Percentiles rank a stretch among this genome's conserved stretches.
phyloP scores from a whole-genome alignment of 2,797 vertebrate genomes.

The Lutjanus argentimaculatus region DNA sequence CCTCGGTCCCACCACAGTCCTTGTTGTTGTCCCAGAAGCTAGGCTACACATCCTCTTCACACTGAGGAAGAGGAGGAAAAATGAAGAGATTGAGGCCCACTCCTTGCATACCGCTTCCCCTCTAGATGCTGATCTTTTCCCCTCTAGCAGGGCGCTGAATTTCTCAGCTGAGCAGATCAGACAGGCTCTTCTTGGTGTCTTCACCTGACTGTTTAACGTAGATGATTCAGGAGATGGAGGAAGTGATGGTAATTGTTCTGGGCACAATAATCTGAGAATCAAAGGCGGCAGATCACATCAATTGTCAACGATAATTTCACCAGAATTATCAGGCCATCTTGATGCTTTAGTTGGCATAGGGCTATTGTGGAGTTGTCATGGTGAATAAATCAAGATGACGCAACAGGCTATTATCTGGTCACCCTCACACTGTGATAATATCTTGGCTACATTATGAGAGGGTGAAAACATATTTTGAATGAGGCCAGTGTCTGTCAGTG shows the following conservation, averaged over 20 bases:
- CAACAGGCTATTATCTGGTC: conserved; percentile 8
- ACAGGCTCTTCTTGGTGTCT: conserved; percentile 4
- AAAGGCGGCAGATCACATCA: neutral
- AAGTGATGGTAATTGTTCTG: conserved; percentile 13
- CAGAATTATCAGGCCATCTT: conserved; percentile 6
- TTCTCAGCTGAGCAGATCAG: conserved; percentile 14
- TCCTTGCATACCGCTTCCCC: conserved; percentile 85
- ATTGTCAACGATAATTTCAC: conserved; percentile 15
- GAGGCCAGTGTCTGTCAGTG: neutral
- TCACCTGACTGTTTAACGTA: neutral
- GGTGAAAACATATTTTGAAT: conserved; percentile 1
- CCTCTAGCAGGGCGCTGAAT: conserved; percentile 19
- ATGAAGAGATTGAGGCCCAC: conserved; percentile 86
- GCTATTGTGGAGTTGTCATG: conserved; percentile 19
- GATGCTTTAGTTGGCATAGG: neutral
- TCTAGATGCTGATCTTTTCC: conserved; percentile 66
- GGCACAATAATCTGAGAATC: conserved; percentile 14
- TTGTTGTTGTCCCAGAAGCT: conserved; percentile 88
- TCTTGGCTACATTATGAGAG: conserved; percentile 10
- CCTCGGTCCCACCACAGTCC: conserved; percentile 87
- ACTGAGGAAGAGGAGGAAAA: conserved; percentile 70
- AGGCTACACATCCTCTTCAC: conserved; percentile 72
- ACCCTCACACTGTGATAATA: neutral
- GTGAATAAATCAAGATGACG: conserved; percentile 24
- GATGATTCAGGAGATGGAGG: neutral